A percentile compares a stretch with the other conserved stretches of the same genome.
Evolutionary conservation across 2,888 invertebrate genomes (phyloP).

Genomic region (Drosophila limbata): DNA sequence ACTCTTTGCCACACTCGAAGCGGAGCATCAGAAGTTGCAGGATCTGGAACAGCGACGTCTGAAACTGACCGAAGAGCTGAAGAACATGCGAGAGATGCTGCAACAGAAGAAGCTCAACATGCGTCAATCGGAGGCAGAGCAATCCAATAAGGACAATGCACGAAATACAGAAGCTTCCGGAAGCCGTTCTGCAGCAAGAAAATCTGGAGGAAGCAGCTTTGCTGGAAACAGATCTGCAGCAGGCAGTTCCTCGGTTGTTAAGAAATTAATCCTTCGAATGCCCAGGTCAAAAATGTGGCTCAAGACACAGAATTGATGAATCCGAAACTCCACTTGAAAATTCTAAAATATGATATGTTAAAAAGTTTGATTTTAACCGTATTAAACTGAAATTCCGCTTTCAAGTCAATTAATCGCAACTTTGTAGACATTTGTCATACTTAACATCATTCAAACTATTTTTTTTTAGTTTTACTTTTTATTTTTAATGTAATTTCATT

Average conservation of each 20-base stretch:
- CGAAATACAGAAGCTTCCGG: not conserved
- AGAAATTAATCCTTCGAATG: not conserved
- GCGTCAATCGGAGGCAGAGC: not conserved
- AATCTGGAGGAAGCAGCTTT: not conserved
- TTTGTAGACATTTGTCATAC: too few species aligned
- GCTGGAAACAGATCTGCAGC: not conserved
- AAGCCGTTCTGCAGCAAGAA: not conserved
- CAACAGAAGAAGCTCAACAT: slow-evolving; percentile 33
- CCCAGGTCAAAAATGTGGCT: not conserved
- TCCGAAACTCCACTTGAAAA: not conserved
- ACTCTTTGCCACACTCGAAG: slow-evolving; percentile 51
- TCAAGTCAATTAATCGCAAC: too few species aligned
- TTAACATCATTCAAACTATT: too few species aligned
- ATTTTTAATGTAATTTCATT: too few species aligned
- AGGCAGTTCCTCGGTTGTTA: not conserved
- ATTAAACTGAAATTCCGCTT: too few species aligned
- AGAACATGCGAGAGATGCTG: slow-evolving; percentile 25
- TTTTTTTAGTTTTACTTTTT: too few species aligned
- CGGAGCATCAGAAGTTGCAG: slow-evolving; percentile 46
- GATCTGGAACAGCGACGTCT: slow-evolving; percentile 44
- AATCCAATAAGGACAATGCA: not conserved
- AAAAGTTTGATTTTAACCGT: too few species aligned
- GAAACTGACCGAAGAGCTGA: slow-evolving; percentile 47
- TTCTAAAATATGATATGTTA: not conserved
- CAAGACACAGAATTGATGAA: not conserved